These are phyloP conservation scores for Luffia ferchaultella DNA, from an alignment of 2,888 invertebrate genomes.

Conservation along the genomic window DNA sequence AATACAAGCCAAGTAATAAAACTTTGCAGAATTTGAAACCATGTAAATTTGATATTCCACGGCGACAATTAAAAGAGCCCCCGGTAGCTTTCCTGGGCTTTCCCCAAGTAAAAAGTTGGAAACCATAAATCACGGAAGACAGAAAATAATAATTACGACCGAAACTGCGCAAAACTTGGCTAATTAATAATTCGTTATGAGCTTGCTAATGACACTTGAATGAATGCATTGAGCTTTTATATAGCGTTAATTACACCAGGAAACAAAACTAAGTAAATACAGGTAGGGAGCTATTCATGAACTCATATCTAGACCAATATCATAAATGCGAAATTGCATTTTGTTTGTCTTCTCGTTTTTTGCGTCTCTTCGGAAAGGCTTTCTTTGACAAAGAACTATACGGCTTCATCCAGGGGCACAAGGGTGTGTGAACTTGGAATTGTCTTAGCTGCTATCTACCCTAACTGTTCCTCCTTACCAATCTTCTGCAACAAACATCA, in stretches of 20 bases:
- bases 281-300: too few relatives aligned
- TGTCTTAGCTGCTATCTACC: too few relatives aligned
- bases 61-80: not conserved
- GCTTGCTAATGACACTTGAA: constrained; percentile 15
- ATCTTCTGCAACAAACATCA: too few relatives aligned
- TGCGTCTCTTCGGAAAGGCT: too few relatives aligned
- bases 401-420: too few relatives aligned
- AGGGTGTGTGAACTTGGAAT: too few relatives aligned
- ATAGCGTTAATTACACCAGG: not conserved
- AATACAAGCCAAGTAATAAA: not conserved
- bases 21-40: too few relatives aligned
- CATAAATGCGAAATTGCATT: too few relatives aligned
- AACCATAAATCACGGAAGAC: not conserved
- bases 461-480: too few relatives aligned
- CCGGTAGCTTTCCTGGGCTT: not conserved
- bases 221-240: constrained; percentile 10
- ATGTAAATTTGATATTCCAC: not conserved
- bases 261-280: not conserved
- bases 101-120: not conserved
- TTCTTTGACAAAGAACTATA: too few relatives aligned
- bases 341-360: too few relatives aligned
- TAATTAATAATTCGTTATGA: constrained; percentile 15
- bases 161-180: constrained; percentile 9
- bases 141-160: not conserved
- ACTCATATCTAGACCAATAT: too few relatives aligned